These are phyloP conservation scores for Anguilla megastoma DNA, from an alignment of 2,797 vertebrate species.

Conservation along the genomic window DNA sequence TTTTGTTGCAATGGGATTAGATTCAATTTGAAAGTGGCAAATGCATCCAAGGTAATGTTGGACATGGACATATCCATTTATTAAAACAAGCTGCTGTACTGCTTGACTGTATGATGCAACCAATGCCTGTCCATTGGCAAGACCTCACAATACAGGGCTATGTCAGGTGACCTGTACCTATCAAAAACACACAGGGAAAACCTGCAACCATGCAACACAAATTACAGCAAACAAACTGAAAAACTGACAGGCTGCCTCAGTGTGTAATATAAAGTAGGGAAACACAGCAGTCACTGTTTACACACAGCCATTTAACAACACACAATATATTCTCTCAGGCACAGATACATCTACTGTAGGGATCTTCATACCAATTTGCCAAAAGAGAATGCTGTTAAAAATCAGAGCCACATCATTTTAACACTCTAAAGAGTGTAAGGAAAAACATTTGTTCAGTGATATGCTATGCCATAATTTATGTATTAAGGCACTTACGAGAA, in stretches of 20 bases:
- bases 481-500: background rate
- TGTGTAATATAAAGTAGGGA: background rate
- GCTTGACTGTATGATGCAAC: slow-evolving; percentile 90
- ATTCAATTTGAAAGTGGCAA: slow-evolving; percentile 94
- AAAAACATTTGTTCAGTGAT: background rate
- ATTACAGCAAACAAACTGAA: background rate
- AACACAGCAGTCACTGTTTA: background rate
- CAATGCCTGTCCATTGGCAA: slow-evolving; percentile 84
- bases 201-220: background rate
- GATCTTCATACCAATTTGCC: slow-evolving; percentile 94
- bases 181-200: background rate
- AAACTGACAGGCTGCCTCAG: background rate
- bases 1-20: background rate
- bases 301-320: slow-evolving; percentile 93
- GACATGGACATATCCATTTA: slow-evolving; percentile 97
- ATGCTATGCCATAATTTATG: background rate
- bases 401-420: slow-evolving; percentile 98
- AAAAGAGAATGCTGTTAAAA: slow-evolving; percentile 97
- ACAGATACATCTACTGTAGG: slow-evolving; percentile 97
- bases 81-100: slow-evolving; percentile 97
- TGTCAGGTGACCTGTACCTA: slow-evolving; percentile 44
- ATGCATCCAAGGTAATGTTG: slow-evolving; percentile 93
- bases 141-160: slow-evolving; percentile 93
- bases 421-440: slow-evolving; percentile 70
- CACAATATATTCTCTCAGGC: slow-evolving; percentile 97